phyloP scores from a whole-genome alignment of 2,113 vertebrate species.

The Bostrychus sinensis region DNA sequence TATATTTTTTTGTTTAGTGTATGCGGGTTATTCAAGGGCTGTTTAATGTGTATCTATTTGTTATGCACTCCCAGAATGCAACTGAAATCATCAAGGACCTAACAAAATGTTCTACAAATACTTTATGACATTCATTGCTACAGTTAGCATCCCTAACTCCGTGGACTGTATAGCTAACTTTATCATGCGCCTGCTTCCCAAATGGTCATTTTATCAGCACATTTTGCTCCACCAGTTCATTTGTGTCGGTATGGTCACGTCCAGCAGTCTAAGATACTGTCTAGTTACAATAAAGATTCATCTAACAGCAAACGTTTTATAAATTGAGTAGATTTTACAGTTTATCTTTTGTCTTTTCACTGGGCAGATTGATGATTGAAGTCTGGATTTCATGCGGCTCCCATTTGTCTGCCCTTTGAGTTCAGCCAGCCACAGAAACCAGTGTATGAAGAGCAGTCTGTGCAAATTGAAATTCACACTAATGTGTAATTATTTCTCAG shows the following conservation, averaged over 20 bases:
- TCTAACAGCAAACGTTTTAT: background rate
- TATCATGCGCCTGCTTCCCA: background rate
- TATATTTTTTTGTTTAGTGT: too few relatives aligned
- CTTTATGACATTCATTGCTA: background rate
- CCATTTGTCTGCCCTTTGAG: slow-evolving; percentile 25
- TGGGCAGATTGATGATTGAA: background rate
- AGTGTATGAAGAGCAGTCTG: slow-evolving; percentile 35
- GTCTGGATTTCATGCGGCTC: slow-evolving; percentile 3
- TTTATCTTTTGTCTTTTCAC: background rate
- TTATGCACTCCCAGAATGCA: too few relatives aligned
- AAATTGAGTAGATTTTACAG: background rate
- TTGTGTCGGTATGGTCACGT: background rate
- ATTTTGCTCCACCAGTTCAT: background rate
- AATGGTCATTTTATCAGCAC: background rate
- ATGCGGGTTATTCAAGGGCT: too few relatives aligned
- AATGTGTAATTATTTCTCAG: slow-evolving; percentile 53
- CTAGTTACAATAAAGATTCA: background rate
- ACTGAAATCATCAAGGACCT: background rate
- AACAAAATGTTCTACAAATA: background rate
- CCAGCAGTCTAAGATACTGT: background rate
- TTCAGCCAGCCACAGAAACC: slow-evolving; percentile 42
- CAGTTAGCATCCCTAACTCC: background rate
- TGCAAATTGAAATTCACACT: slow-evolving; percentile 46
- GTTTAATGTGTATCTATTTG: too few relatives aligned
- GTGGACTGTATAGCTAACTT: background rate